Evolutionary conservation across 2,113 vertebrate species (phyloP).

Genomic region (Acrocephalus kingi): DNA sequence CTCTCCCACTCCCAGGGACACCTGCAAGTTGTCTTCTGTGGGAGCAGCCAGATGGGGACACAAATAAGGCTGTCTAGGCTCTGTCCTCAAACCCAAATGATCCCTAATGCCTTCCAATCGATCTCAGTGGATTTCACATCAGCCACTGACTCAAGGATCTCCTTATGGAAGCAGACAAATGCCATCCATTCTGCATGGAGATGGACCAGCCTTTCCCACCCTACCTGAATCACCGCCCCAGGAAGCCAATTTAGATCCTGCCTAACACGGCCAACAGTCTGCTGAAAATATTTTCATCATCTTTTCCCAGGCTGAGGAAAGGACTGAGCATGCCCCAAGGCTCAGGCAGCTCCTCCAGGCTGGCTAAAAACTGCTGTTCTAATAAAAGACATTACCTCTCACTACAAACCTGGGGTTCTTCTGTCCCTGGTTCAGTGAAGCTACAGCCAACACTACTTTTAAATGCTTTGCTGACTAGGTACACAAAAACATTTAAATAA

Average conservation of each 20-base stretch:
- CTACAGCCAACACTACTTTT: background rate
- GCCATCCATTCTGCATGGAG: accelerated
- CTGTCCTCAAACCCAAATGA: background rate
- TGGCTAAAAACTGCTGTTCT: background rate
- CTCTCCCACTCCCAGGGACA: background rate
- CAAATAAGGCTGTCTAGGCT: background rate
- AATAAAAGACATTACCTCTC: background rate
- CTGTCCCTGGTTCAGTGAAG: background rate
- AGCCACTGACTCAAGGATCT: background rate
- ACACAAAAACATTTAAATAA: background rate
- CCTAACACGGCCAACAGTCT: accelerated
- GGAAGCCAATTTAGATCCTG: background rate
- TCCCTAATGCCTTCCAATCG: accelerated
- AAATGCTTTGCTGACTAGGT: background rate
- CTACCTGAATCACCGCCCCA: accelerated
- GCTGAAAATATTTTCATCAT: background rate
- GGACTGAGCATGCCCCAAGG: background rate
- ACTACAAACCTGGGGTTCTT: background rate
- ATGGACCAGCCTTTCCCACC: background rate
- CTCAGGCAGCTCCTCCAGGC: background rate
- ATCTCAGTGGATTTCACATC: background rate
- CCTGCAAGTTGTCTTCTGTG: background rate
- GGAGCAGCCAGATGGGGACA: background rate
- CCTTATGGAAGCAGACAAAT: background rate
- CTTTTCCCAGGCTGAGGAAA: background rate